Evolutionary conservation across 2,797 vertebrate species (phyloP).

Genomic region (Tokudaia tokunoshimensis): DNA sequence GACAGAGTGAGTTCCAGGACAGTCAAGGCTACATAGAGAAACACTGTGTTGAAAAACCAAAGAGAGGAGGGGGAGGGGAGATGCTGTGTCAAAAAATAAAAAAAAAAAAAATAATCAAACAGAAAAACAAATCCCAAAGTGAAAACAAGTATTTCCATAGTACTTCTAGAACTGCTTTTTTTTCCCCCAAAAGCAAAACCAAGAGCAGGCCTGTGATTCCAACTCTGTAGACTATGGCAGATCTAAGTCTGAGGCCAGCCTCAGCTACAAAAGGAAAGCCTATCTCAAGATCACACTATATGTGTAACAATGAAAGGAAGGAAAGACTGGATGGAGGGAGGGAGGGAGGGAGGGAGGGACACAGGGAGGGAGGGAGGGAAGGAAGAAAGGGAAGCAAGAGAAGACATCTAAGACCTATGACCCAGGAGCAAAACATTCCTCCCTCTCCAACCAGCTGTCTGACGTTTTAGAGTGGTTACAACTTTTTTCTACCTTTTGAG

Average conservation of each 20-base stretch:
- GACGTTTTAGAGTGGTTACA: constrained; percentile 66
- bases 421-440: constrained; percentile 58
- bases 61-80: not conserved
- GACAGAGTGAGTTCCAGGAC: not conserved
- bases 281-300: not conserved
- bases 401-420: constrained; percentile 4
- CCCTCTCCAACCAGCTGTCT: constrained; percentile 44
- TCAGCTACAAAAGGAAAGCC: not conserved
- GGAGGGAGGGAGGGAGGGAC: too few relatives aligned
- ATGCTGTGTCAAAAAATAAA: too few relatives aligned
- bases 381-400: not conserved
- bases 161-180: constrained; percentile 5
- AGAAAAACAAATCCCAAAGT: not conserved
- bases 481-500: constrained; percentile 55
- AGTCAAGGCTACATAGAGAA: not conserved
- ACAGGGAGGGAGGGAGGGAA: not conserved
- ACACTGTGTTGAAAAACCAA: not conserved
- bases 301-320: not conserved
- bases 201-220: not conserved
- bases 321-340: not conserved
- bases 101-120: not conserved
- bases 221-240: not conserved
- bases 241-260: not conserved
- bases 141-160: constrained; percentile 10
- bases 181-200: constrained; percentile 35